These are phyloP conservation scores for Tetragnatha versicolor DNA, from an alignment of 1,140 invertebrate genomes.

Conservation along the genomic window DNA sequence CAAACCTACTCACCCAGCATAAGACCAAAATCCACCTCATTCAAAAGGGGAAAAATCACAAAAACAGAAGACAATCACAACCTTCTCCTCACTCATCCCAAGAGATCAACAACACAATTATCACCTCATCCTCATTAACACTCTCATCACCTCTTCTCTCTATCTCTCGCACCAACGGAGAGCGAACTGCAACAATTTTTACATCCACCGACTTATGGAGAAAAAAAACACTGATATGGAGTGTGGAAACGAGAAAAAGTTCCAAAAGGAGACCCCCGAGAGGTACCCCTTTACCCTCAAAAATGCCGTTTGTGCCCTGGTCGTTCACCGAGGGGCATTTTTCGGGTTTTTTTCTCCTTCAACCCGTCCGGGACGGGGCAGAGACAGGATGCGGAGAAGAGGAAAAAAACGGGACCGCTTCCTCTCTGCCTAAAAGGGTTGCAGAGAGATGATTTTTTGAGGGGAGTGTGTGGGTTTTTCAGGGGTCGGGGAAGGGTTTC, in stretches of 20 bases:
- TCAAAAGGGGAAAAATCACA: too few species aligned
- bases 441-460: background rate
- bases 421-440: slow-evolving; percentile 40
- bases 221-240: background rate
- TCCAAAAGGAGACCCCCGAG: too few species aligned
- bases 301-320: slow-evolving; percentile 29
- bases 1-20: too few species aligned
- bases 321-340: slow-evolving; percentile 48
- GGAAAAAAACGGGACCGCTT: slow-evolving; percentile 22
- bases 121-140: too few species aligned
- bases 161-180: too few species aligned
- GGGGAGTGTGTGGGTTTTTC: background rate
- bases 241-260: slow-evolving; percentile 1
- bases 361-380: slow-evolving; percentile 1
- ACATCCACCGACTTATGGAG: background rate
- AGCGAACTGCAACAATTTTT: slow-evolving; percentile 26
- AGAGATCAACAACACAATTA: too few species aligned
- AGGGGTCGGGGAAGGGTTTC: too few species aligned
- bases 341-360: slow-evolving; percentile 17
- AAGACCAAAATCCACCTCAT: too few species aligned
- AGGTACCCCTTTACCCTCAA: slow-evolving; percentile 25
- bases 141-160: too few species aligned
- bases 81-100: too few species aligned
- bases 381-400: slow-evolving; percentile 20
- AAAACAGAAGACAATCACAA: too few species aligned